phyloP scores from a whole-genome alignment of 2,888 invertebrate species.

The Pristionchus exspectatus region DNA sequence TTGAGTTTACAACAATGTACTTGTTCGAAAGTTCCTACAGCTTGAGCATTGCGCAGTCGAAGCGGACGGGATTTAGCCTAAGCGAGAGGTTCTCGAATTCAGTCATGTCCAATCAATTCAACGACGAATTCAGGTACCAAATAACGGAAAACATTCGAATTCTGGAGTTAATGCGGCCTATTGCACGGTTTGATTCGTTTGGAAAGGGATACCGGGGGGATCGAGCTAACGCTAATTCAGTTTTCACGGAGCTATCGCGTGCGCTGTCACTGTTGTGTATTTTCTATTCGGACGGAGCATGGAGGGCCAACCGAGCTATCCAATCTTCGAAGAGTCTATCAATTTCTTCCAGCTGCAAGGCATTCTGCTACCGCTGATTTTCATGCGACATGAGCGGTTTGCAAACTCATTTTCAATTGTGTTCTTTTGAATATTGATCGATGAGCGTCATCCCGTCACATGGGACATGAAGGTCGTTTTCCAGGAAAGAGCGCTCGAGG shows the following conservation, averaged over 20 bases:
- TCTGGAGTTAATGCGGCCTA: neutral
- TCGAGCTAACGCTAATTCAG: too few relatives aligned
- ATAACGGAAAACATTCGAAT: neutral
- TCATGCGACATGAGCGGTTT: neutral
- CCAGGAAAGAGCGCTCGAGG: neutral
- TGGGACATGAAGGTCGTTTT: too few relatives aligned
- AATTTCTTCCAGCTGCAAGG: neutral
- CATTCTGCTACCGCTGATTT: neutral
- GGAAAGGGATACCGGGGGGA: neutral
- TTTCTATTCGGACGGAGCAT: neutral
- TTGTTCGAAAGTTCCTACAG: neutral
- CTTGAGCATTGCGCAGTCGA: neutral
- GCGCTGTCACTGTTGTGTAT: neutral
- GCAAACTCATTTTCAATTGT: neutral
- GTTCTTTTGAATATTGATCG: too few relatives aligned
- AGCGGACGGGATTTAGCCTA: neutral
- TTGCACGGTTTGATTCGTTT: neutral
- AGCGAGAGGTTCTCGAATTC: neutral
- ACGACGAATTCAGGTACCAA: neutral
- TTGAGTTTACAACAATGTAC: neutral
- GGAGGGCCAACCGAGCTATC: neutral
- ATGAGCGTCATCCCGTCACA: too few relatives aligned
- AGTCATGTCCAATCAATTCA: neutral
- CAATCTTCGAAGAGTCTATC: neutral
- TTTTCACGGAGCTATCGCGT: neutral